Evolutionary conservation across 2,113 vertebrate species (phyloP), one percentile per base, ranked within the genome.

Genomic region (Xenopus laevis): DNA sequence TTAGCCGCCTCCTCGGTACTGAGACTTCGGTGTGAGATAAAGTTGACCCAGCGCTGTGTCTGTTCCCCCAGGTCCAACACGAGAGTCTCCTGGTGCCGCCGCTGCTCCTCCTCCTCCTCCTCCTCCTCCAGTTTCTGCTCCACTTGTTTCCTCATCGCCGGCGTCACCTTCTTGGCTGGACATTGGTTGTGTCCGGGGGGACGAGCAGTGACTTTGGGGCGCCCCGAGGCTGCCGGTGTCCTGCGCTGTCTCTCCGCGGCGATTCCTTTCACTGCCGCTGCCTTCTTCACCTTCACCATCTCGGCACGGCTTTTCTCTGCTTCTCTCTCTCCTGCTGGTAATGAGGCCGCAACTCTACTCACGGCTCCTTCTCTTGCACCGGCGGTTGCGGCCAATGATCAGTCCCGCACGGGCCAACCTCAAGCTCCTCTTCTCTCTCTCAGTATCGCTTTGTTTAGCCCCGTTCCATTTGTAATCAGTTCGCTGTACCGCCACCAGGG

Each of bases 1-100:
- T 87, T 86, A 81, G 88, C 90, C 46, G 88, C 84, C 60, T 88
- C 91, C 83, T 91, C 91, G 53, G 83, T 82, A 79, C 78, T 90
- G 71, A 91, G 81, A 78, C 79, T 60, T 79, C 89, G 90, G 68
- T 86, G 81, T 68, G 83, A 76, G 81, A 82, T 83, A 74, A 91
- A 89, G 69, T 81, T 80, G 66, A 85, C 83, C 91, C 89, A 90
- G 82, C 90, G 89, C 64, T 79, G 84, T 55, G 76, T 80, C 87
- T 92, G 91, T 71, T 81, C 81, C 44, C 89, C 89, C 18, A 90
- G 75, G 7, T 86, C 86, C 74, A 86, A 71, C n/a, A 64, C 61
- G 0, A 58, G 20, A 44, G 5, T 68, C 53, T 58, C 27, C 21
- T 69, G 63, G 3, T 53, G 60, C 50, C 18, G 67, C 77, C 63